Evolutionary conservation across 2,888 invertebrate species (phyloP), one percentile per base, ranked within the genome.

Genomic region (Nomada hirtipes): DNA sequence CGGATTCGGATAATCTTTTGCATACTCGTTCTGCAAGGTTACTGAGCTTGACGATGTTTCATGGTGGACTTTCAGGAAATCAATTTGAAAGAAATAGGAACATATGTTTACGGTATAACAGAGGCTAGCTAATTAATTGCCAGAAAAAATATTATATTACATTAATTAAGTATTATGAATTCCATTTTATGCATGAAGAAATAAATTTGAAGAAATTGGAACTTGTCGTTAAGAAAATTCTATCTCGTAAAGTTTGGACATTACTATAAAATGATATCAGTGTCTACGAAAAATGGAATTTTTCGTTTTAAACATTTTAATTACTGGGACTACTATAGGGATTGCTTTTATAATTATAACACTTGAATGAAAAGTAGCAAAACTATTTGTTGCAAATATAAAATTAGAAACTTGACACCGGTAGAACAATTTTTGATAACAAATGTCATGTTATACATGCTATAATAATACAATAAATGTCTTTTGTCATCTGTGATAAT

Each of bases 401-500:
- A 57, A 71, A n/a, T 52, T 65, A 42, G 57, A 61, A 26, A 52
- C n/a, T 63, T 74, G 63, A 71, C 79, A 68, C 71, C 65, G 70
- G 65, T 73, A 71, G 73, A 77, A 76, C 73, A 80, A 86, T 90
- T 87, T 90, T 87, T 91, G 89, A 84, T 88, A 86, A 67, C 73
- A 68, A 80, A 73, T 73, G 50, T 67, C 52, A 68, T 52, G 36
- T 67, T 71, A 65, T 67, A 65, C 20, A 55, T 53, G 47, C 52
- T 79, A 61, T 63, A 63, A 67, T 81, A 68, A 68, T 72, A 89
- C 89, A 90, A 90, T 90, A 90, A 86, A 89, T 91, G 91, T 92
- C 91, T 92, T 90, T 91, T 91, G 89, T 90, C 91, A 93, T 93
- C 93, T 93, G 93, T 93, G 93, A 93, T 93, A 93, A 91, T 93